These are phyloP conservation scores for Fistularia commersonii DNA, from an alignment of 2,797 vertebrate genomes.

Conservation along the genomic window DNA sequence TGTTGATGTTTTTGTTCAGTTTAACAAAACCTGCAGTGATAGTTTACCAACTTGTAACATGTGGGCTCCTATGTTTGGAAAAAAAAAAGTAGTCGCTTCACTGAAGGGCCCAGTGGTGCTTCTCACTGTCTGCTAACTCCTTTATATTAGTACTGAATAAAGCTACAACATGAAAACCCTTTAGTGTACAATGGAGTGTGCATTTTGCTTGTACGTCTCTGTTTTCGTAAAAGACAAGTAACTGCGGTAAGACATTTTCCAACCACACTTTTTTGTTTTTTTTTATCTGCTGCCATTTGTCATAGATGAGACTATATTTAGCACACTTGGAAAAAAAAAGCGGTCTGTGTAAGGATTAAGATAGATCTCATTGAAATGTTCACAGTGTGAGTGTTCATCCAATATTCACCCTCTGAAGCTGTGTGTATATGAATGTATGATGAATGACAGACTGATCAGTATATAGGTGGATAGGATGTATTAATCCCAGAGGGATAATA, in stretches of 20 bases:
- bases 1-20: constrained; percentile 49
- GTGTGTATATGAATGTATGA: no score
- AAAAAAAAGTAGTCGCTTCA: constrained; percentile 38
- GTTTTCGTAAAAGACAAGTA: constrained; percentile 49
- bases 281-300: constrained; percentile 15
- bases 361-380: no score
- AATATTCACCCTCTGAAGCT: no score
- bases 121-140: constrained; percentile 65
- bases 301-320: constrained; percentile 56
- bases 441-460: no score
- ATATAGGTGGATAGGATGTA: no score
- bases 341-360: no score
- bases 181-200: background rate
- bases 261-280: constrained; percentile 54
- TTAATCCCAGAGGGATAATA: no score
- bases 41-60: constrained; percentile 49
- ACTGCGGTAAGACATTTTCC: constrained; percentile 59
- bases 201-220: background rate
- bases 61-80: constrained; percentile 40
- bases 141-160: constrained; percentile 77
- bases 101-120: constrained; percentile 37
- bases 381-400: no score
- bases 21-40: constrained; percentile 26
- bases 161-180: constrained; percentile 49
- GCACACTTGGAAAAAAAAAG: constrained; percentile 6